Evolutionary conservation across 2,113 vertebrate genomes (phyloP).

Genomic region (Entelurus aequoreus): DNA sequence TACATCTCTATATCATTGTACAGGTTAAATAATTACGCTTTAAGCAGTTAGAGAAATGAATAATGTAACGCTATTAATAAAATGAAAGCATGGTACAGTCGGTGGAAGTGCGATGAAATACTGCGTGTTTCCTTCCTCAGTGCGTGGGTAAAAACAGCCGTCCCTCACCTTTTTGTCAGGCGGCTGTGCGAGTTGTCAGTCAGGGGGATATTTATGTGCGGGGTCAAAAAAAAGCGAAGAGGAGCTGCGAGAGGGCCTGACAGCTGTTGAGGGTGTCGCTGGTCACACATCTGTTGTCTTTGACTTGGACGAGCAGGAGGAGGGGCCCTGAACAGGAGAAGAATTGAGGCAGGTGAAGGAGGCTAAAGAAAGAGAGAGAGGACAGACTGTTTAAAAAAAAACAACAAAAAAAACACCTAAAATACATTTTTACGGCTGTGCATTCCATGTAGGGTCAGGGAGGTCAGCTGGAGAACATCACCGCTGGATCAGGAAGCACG

Average conservation of each 20-base stretch:
- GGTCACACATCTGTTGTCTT: conserved; percentile 71
- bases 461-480: conserved; percentile 10
- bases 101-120: not conserved
- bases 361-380: conserved; percentile 11
- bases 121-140: not conserved
- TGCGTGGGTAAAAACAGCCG: not conserved
- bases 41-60: no score
- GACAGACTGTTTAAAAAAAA: conserved; percentile 31
- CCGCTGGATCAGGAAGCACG: not conserved
- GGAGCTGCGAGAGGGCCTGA: conserved; percentile 49
- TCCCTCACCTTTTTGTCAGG: not conserved
- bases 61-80: no score
- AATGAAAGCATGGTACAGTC: no score
- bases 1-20: no score
- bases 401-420: conserved; percentile 2
- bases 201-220: conserved; percentile 7
- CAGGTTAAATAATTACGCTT: no score
- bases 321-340: conserved; percentile 16
- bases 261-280: conserved; percentile 57
- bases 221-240: conserved; percentile 16
- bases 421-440: conserved; percentile 36
- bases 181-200: conserved; percentile 18
- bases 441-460: conserved; percentile 33
- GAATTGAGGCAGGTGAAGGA: conserved; percentile 50
- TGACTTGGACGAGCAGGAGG: conserved; percentile 12